Percentiles rank a stretch among this genome's conserved stretches.
phyloP scores from a whole-genome alignment of 2,797 vertebrate species.

The Lemur catta region DNA sequence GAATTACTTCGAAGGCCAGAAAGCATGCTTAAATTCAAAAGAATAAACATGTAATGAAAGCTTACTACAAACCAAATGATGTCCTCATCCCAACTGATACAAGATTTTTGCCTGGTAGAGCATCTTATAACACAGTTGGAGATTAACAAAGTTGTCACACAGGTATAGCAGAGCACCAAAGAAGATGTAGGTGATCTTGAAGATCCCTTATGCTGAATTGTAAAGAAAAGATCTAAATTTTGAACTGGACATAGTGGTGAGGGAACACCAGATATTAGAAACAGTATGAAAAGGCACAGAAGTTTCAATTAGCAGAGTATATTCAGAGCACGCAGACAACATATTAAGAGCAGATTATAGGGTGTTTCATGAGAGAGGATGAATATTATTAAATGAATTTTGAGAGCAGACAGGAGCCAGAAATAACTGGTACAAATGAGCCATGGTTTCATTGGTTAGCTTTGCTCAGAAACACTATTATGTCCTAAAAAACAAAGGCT shows the following conservation, averaged over 20 bases:
- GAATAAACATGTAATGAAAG: not conserved
- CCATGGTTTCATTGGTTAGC: not conserved
- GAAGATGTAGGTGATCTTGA: too few relatives aligned
- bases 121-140: not conserved
- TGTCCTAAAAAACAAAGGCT: not conserved
- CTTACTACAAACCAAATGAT: not conserved
- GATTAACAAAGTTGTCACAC: not conserved
- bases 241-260: not conserved
- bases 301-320: not conserved
- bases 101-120: not conserved
- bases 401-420: not conserved
- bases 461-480: not conserved
- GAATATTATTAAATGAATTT: not conserved
- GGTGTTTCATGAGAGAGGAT: not conserved
- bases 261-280: not conserved
- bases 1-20: not conserved
- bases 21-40: not conserved
- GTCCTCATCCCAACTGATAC: not conserved
- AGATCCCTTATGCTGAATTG: not conserved
- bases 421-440: not conserved
- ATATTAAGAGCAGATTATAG: not conserved
- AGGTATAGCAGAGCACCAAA: not conserved
- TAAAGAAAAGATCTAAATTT: not conserved
- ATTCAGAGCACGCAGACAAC: not conserved
- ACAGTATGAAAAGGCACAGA: not conserved